A percentile compares a stretch with the other conserved stretches of the same genome.
These are phyloP conservation scores for Drosophila quasianomalipes DNA, from an alignment of 2,888 invertebrate genomes.

Conservation along the genomic window DNA sequence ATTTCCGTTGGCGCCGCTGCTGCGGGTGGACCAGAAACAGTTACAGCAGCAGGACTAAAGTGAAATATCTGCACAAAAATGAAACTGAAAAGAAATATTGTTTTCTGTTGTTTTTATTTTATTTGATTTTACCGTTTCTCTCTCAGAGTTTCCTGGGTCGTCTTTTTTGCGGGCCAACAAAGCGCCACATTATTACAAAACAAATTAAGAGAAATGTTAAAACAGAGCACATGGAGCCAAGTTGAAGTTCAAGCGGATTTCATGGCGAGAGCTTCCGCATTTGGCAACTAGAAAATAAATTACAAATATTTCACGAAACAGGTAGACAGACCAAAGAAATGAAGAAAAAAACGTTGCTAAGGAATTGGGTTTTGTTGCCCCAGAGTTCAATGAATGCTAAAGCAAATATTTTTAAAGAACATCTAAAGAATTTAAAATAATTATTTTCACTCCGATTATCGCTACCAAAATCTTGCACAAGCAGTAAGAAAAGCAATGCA, in stretches of 20 bases:
- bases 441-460: background rate
- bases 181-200: slow-evolving; percentile 69
- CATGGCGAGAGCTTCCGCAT: slow-evolving; percentile 23
- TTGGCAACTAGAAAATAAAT: slow-evolving; percentile 50
- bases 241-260: slow-evolving; percentile 55
- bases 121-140: slow-evolving; percentile 9
- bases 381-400: slow-evolving; percentile 27
- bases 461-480: background rate
- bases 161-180: slow-evolving; percentile 26
- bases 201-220: slow-evolving; percentile 78
- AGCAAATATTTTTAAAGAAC: slow-evolving; percentile 2
- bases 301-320: slow-evolving; percentile 45
- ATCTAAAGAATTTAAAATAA: slow-evolving; percentile 3
- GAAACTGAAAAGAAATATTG: slow-evolving; percentile 75
- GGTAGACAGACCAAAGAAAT: slow-evolving; percentile 31
- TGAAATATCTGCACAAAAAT: slow-evolving; percentile 71
- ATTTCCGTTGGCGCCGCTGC: slow-evolving; percentile 77
- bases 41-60: slow-evolving; percentile 38
- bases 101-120: slow-evolving; percentile 46
- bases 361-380: slow-evolving; percentile 18
- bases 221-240: slow-evolving; percentile 61
- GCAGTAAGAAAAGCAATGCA: slow-evolving; percentile 15
- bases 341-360: background rate
- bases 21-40: slow-evolving; percentile 32
- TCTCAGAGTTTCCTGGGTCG: slow-evolving; percentile 16